Evolutionary conservation across 30 jellyfish, hydroid and myxozoan genomes (phyloP).

Genomic region (Hydractinia echinata): DNA sequence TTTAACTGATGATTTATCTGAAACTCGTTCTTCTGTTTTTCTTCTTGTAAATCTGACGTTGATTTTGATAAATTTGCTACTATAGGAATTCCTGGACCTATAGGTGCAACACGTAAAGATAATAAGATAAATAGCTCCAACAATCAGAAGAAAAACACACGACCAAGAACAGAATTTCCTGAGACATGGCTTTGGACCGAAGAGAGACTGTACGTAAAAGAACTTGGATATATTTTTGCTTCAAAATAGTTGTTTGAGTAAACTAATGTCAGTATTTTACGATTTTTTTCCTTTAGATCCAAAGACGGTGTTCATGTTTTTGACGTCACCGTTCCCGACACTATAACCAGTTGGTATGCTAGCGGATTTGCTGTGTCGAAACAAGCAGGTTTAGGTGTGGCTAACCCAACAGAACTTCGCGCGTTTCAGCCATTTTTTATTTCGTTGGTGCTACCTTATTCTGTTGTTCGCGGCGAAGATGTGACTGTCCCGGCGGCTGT

Average conservation of each 20-base stretch:
- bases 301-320: slow-evolving; percentile 61
- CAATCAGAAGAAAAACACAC: background rate
- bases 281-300: slow-evolving; percentile 24
- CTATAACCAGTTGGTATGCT: slow-evolving; percentile 91
- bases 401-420: slow-evolving; percentile 62
- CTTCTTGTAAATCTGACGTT: too few relatives aligned
- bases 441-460: slow-evolving; percentile 78
- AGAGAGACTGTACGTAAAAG: slow-evolving; percentile 34
- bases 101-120: too few relatives aligned
- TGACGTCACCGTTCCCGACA: slow-evolving; percentile 78
- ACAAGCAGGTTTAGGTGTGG: slow-evolving; percentile 75
- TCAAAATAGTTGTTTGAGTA: too few relatives aligned
- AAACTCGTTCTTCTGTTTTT: too few relatives aligned
- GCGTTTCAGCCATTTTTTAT: slow-evolving; percentile 83
- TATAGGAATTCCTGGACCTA: too few relatives aligned
- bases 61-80: too few relatives aligned
- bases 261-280: background rate
- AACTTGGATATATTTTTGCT: background rate
- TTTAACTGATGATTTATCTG: too few relatives aligned
- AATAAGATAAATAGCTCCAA: too few relatives aligned
- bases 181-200: slow-evolving; percentile 98
- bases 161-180: slow-evolving; percentile 51
- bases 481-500: slow-evolving; percentile 81
- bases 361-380: slow-evolving; percentile 81
- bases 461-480: slow-evolving; percentile 82